Evolutionary conservation across 2,888 invertebrate genomes (phyloP).

Genomic region (Leptura quadrifasciata): DNA sequence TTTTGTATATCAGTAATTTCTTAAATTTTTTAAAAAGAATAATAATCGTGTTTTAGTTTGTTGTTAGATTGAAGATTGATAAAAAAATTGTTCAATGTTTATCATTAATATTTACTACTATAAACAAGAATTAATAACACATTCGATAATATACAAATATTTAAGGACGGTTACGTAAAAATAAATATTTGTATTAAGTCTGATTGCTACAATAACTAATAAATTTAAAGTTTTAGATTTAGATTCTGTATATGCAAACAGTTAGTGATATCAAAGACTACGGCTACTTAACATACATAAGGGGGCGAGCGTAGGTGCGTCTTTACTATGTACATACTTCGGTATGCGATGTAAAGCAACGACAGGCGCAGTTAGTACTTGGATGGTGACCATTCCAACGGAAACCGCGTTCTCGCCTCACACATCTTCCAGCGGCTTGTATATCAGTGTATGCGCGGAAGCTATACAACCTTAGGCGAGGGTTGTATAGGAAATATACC

Average conservation of each 20-base stretch:
- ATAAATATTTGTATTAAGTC: background rate
- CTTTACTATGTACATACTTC: no score
- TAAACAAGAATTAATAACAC: background rate
- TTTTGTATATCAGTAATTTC: no score
- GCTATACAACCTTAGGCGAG: no score
- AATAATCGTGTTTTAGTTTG: background rate
- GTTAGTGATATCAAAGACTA: background rate
- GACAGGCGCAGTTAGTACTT: no score
- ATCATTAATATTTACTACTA: background rate
- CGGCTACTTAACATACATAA: background rate
- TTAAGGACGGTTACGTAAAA: background rate
- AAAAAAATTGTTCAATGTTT: background rate
- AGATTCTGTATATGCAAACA: background rate
- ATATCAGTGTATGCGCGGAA: no score
- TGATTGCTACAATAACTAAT: background rate
- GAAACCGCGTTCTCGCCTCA: no score
- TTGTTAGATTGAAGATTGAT: background rate
- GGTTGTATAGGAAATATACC: no score
- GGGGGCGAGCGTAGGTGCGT: no score
- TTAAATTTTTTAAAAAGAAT: background rate
- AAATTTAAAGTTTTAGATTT: background rate
- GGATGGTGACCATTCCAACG: no score
- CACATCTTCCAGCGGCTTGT: no score
- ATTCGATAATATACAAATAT: background rate
- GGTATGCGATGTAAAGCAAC: no score